Evolutionary conservation across 37 sponge, comb jelly and placozoan species (phyloP), one percentile per base, ranked within the genome.

Genomic region (Sycon ciliatum): DNA sequence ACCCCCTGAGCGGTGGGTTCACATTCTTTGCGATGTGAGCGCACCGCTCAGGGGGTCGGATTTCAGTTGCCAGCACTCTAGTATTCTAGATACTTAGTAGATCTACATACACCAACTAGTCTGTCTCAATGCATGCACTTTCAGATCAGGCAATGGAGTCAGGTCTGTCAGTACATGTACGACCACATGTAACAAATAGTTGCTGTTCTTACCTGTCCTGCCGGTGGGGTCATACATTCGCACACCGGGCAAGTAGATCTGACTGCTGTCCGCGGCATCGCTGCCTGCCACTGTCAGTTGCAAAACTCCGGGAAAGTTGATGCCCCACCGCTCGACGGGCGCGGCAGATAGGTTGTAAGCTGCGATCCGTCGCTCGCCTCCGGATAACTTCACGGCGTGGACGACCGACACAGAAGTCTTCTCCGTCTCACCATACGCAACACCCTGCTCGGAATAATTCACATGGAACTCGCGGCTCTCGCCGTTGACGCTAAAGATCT

Each of bases 171-270:
- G n/a, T n/a, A n/a, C n/a, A n/a, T n/a, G n/a, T n/a, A n/a, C n/a
- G n/a, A n/a, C n/a, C n/a, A n/a, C n/a, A n/a, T n/a, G n/a, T n/a
- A n/a, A n/a, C n/a, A n/a, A n/a, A n/a, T n/a, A n/a, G n/a, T n/a
- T n/a, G n/a, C 22, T 22, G 56, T 26, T 26, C 76, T 28, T 42
- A 79, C 87, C 89, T 52, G 92, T 78, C 7, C 80, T 77, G 0
- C 92, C 92, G 0, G 92, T 87, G 26, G 87, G 84, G 65, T 91
- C 92, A 67, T 91, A 91, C 24, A 87, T 86, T 36, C 92, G 65
- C 0, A 84, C 86, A 6, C 92, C 92, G 1, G 92, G 92, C 9
- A 91, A 23, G 39, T 81, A 86, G 34, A 91, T 33, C 24, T 66
- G 63, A 40, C 76, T 70, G 64, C 72, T 74, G 30, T 70, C 63